Base-by-base conservation (phyloP, 2,797 vertebrate genomes). In the Paramormyrops hopkinsi region DNA sequence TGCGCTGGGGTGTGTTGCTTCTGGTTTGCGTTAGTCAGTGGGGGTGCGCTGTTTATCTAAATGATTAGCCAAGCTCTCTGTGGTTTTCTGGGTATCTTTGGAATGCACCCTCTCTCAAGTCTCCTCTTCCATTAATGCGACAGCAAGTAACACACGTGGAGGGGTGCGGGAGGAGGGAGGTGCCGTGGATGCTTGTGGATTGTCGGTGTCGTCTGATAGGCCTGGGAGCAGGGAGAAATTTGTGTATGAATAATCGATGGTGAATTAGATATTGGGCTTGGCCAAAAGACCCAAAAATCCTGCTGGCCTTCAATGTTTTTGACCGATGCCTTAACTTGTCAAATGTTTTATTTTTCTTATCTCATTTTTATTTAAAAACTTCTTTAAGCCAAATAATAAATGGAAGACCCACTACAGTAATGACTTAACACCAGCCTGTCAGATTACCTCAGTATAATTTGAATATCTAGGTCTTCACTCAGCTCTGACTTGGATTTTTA, bases 21-120 rank as follows among this genome's bases (percentile, higher is more conserved):
- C 85, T 87, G 65, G 59, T 17, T 89, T 91, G 90, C 90, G 88
- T 89, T 53, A 91, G 88, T 91, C 89, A 37, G 88, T 89, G 88
- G 76, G 91, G 41, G 76, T 88, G 14, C 89, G 91, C 29, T 92
- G 91, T 93, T 92, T 93, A 91, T 92, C 91, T 88, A 88, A 92
- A 90, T 89, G 91, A 94, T 94, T 93, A 93, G 54, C 11, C 41
- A 46, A 33, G 87, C 82, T 50, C 53, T 46, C 76, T 41, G 54
- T 85, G 87, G 59, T 29, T 88, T 48, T 89, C 76, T 88, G 48
- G 88, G 86, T 90, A 76, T 89, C 59, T 65, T 25, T 79, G 84
- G 88, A 89, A 79, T 48, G 83, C 50, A 29, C 53, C 33, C 14
- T 90, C 37, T 90, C 54, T 62, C 65, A 79, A 54, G 44, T 86